Percentiles rank a stretch among this genome's conserved stretches.
These are phyloP conservation scores for Siniperca obscura DNA, from an alignment of 2,797 vertebrate species.

Conservation along the genomic window DNA sequence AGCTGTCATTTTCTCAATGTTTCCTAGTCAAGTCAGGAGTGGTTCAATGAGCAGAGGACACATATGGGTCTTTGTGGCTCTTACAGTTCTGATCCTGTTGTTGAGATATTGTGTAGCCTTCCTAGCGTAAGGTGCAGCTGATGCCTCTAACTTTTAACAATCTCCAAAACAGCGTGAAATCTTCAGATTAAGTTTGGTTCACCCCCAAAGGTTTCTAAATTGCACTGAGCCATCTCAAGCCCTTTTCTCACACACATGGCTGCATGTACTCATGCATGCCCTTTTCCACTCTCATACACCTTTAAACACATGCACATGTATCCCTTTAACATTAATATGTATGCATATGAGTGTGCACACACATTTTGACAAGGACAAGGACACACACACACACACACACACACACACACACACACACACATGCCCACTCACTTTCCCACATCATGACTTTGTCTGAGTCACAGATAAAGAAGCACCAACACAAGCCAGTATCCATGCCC, in stretches of 20 bases:
- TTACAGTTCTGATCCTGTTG: slow-evolving; percentile 57
- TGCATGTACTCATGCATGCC: slow-evolving; percentile 38
- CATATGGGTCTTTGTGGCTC: slow-evolving; percentile 70
- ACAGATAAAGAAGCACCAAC: slow-evolving; percentile 50
- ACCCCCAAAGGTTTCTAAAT: slow-evolving; percentile 58
- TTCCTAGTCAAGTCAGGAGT: slow-evolving; percentile 55
- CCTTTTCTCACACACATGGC: slow-evolving; percentile 54
- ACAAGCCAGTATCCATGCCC: slow-evolving; percentile 50
- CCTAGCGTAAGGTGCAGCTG: slow-evolving; percentile 74
- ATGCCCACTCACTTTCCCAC: slow-evolving; percentile 63
- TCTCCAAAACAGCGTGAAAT: slow-evolving; percentile 71
- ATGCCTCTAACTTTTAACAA: slow-evolving; percentile 71
- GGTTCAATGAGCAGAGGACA: slow-evolving; percentile 57
- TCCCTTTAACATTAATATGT: slow-evolving; percentile 44
- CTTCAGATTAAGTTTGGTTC: slow-evolving; percentile 73
- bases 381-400: slow-evolving; percentile 25
- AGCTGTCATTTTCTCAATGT: slow-evolving; percentile 36
- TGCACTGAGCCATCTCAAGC: slow-evolving; percentile 51
- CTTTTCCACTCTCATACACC: slow-evolving; percentile 44
- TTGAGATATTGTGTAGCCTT: slow-evolving; percentile 66
- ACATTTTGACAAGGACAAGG: slow-evolving; percentile 39
- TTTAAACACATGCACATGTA: slow-evolving; percentile 35
- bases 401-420: slow-evolving; percentile 26
- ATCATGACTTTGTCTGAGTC: slow-evolving; percentile 72
- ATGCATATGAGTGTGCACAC: slow-evolving; percentile 32